Percentiles rank a stretch among this genome's conserved stretches.
Conservation (phyloP, 2,113 vertebrate species). For the Microtus richardsoni region DNA sequence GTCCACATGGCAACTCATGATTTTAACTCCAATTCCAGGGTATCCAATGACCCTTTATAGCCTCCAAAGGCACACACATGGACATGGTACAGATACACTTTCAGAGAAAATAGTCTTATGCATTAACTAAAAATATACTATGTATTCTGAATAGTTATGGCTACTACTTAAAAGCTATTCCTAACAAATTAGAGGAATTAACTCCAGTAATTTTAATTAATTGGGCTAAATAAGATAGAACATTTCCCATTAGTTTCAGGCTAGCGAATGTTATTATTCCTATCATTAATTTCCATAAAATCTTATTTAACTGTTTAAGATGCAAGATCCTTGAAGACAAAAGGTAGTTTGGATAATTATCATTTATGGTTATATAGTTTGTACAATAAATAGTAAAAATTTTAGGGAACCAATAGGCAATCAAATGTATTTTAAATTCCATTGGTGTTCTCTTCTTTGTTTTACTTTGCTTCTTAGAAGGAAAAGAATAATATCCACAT, state of each 20-base stretch:
- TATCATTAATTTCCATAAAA: not conserved
- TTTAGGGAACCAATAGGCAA: conserved; percentile 5
- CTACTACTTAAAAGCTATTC: not conserved
- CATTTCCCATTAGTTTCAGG: not conserved
- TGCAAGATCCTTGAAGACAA: not conserved
- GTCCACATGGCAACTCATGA: not conserved
- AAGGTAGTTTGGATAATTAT: not conserved
- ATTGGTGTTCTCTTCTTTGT: not conserved
- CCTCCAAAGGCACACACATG: not conserved
- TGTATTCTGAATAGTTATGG: not conserved
- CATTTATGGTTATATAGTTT: not conserved
- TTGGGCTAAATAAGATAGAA: not conserved
- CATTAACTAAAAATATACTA: not conserved
- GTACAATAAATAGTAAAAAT: not conserved
- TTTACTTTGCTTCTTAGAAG: conserved; percentile 56
- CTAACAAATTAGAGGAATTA: not conserved
- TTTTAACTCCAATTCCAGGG: not conserved
- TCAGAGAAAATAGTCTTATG: not conserved
- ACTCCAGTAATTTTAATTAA: not conserved
- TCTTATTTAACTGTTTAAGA: not conserved
- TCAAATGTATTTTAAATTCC: conserved; percentile 41
- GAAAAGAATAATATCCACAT: not conserved
- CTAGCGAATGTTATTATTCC: not conserved
- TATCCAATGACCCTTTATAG: not conserved
- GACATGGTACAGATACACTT: not conserved